phyloP scores from a whole-genome alignment of 2,888 invertebrate species.

The Eupithecia vulgata region DNA sequence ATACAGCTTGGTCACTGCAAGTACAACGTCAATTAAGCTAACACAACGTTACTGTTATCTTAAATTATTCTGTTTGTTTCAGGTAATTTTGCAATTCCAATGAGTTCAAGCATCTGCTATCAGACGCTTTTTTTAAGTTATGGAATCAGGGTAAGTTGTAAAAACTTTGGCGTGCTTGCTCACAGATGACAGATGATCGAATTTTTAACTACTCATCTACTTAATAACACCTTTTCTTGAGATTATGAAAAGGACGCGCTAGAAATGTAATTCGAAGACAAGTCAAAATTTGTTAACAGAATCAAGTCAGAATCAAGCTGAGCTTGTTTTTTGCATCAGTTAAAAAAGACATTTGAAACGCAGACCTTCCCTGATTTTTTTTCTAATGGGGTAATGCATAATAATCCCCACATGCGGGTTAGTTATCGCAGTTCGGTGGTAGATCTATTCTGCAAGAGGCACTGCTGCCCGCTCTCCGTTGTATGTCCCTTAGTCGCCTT shows the following conservation, averaged over 20 bases:
- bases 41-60: neutral
- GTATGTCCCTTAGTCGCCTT: too few relatives aligned
- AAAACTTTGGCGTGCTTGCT: neutral
- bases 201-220: too few relatives aligned
- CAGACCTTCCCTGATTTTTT: too few relatives aligned
- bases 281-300: neutral
- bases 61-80: conserved; percentile 10
- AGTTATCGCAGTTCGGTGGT: too few relatives aligned
- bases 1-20: conserved; percentile 6
- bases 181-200: too few relatives aligned
- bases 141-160: neutral
- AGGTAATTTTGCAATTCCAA: conserved; percentile 14
- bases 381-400: too few relatives aligned
- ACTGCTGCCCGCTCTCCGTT: too few relatives aligned
- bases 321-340: neutral
- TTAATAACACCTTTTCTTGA: too few relatives aligned
- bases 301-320: neutral
- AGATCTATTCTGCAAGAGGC: too few relatives aligned
- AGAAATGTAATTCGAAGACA: neutral
- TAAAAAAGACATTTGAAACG: neutral
- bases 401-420: too few relatives aligned
- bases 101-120: neutral
- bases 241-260: neutral
- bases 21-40: neutral
- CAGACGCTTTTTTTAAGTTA: neutral